Conservation (phyloP, 2,888 invertebrate genomes). For the Oscheius sp. region DNA sequence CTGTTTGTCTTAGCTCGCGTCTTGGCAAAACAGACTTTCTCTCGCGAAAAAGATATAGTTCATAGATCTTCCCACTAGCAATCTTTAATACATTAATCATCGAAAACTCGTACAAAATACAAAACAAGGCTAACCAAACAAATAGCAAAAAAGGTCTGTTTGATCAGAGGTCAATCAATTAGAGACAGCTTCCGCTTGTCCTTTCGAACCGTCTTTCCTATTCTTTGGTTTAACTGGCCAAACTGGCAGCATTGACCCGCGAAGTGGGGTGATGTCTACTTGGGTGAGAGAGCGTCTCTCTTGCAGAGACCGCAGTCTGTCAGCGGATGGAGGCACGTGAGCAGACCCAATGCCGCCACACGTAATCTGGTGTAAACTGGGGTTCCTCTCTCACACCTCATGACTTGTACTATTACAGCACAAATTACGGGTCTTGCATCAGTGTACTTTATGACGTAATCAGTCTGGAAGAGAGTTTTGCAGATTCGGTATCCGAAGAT, state of each 20-base stretch:
- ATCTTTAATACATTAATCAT: too few relatives aligned
- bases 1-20: too few relatives aligned
- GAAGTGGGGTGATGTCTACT: constrained; percentile 27
- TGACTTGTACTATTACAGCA: constrained; percentile 25
- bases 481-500: constrained; percentile 24
- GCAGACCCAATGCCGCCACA: constrained; percentile 28
- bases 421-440: neutral
- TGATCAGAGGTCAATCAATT: too few relatives aligned
- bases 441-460: neutral
- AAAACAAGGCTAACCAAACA: too few relatives aligned
- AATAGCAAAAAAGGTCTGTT: too few relatives aligned
- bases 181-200: too few relatives aligned
- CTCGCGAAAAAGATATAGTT: too few relatives aligned
- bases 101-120: too few relatives aligned
- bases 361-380: constrained; percentile 25
- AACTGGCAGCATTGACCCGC: constrained; percentile 28
- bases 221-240: constrained; percentile 3
- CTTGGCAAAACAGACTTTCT: too few relatives aligned
- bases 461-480: neutral
- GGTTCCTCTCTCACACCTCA: constrained; percentile 3
- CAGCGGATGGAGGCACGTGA: constrained; percentile 17
- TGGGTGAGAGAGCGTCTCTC: neutral
- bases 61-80: too few relatives aligned
- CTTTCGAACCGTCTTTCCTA: too few relatives aligned
- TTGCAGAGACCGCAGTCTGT: neutral